Evolutionary conservation across 2,888 invertebrate genomes (phyloP).

Genomic region (Heliconius ismenius): DNA sequence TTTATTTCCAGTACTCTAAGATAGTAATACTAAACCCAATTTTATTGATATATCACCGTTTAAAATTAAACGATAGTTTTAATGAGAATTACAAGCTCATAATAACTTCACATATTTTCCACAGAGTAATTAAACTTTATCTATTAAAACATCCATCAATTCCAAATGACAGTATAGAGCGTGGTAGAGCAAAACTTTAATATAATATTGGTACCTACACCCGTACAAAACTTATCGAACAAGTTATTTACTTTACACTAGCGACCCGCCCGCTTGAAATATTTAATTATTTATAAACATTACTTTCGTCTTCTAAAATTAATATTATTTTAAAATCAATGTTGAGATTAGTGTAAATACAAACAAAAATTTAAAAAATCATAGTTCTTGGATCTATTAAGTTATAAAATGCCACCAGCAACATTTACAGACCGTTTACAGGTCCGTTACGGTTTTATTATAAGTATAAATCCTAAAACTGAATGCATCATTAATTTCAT

Average conservation of each 20-base stretch:
- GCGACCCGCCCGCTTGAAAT: no score
- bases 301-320: no score
- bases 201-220: background rate
- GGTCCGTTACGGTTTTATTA: no score
- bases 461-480: no score
- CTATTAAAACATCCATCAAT: slow-evolving; percentile 16
- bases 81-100: slow-evolving; percentile 10
- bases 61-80: background rate
- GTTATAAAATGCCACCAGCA: no score
- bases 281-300: no score
- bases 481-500: no score
- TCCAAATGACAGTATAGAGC: slow-evolving; percentile 5
- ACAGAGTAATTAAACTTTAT: slow-evolving; percentile 22
- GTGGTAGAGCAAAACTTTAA: background rate
- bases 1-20: background rate
- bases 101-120: slow-evolving; percentile 20
- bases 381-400: no score
- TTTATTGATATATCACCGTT: background rate
- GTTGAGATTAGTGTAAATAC: no score
- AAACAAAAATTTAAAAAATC: no score
- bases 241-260: background rate
- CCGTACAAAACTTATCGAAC: background rate
- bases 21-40: background rate
- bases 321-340: no score
- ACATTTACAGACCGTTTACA: no score